Evolutionary conservation across 2,888 invertebrate species (phyloP), one percentile per base, ranked within the genome.

Genomic region (Steromphala cineraria): DNA sequence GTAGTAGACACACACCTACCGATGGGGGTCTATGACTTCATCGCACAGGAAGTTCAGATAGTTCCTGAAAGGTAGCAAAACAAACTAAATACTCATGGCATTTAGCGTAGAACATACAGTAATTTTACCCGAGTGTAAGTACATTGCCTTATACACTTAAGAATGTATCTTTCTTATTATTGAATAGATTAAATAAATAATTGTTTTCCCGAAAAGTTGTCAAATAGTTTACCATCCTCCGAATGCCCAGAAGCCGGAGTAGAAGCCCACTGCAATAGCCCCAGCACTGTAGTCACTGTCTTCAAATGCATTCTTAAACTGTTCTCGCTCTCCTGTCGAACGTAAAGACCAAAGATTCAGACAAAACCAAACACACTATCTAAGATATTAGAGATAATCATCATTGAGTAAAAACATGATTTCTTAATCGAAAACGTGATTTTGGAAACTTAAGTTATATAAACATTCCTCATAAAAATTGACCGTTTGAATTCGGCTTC

Each of bases 241-340:
- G 82, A 90, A 92, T 15, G 93, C 90, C 90, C 91, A 93, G 79
- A 92, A 89, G 4, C 92, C 92, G 15, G 91, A 91, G 84, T 92
- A 92, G 79, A 92, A 91, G 7, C 91, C 91, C 19, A 92, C 86
- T 10, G 90, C 98, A 89, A 98, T 95, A 7, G 90, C 87, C 0
- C 91, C 91, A 0, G 89, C 96, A 93, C 94, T 97, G 85, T 83
- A 88, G 78, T 90, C 90, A 77, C 89, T 94, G 78, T 87, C 90
- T 24, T 84, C 87, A 84, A 92, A 92, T 0, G 89, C 79, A 36
- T 90, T 82, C 19, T 89, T 78, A 75, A 92, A 89, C 80, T 89
- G 88, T n/a, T 87, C 86, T 5, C 82, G 81, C 0, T 85, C 78
- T 8, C 90, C 90, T 92, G 83, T 15, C 85, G 85, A 83, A 21